A percentile compares a stretch with the other conserved stretches of the same genome.
Evolutionary conservation across 2,113 vertebrate species (phyloP).

Genomic region (Stegastes partitus): DNA sequence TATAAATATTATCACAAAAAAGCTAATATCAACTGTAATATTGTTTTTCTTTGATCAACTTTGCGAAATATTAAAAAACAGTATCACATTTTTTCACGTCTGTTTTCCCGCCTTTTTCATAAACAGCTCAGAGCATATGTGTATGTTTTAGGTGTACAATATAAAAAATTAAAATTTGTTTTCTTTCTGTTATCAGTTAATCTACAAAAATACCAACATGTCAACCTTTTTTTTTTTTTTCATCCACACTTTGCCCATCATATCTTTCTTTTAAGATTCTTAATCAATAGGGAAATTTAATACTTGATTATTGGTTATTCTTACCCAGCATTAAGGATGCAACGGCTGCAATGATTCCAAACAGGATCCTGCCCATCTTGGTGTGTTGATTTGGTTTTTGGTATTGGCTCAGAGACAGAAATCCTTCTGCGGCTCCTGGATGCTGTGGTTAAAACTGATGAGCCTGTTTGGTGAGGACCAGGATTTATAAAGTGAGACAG

Average conservation of each 20-base stretch:
- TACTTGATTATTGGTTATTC: slow-evolving; percentile 15
- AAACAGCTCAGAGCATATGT: too few relatives aligned
- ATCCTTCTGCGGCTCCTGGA: not conserved
- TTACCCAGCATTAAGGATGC: slow-evolving; percentile 76
- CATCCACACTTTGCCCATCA: not conserved
- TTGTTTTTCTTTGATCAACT: too few relatives aligned
- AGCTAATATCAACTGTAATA: too few relatives aligned
- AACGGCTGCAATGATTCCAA: slow-evolving; percentile 59
- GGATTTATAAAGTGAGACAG: slow-evolving; percentile 48
- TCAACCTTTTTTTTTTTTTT: too few relatives aligned
- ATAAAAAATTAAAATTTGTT: too few relatives aligned
- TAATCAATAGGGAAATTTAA: not conserved
- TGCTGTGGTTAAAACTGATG: slow-evolving; percentile 25
- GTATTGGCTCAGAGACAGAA: not conserved
- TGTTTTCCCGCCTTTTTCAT: too few relatives aligned
- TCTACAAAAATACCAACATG: too few relatives aligned
- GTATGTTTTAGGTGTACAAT: too few relatives aligned
- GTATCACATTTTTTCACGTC: too few relatives aligned
- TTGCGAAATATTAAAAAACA: too few relatives aligned
- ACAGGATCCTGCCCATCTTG: slow-evolving; percentile 74
- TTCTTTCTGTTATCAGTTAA: too few relatives aligned
- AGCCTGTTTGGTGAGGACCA: not conserved
- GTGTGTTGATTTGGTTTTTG: slow-evolving; percentile 4
- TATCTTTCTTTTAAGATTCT: not conserved
- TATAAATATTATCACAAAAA: too few relatives aligned